Base-by-base conservation (phyloP, 1,140 invertebrate species). In the Helicorthomorpha holstii region DNA sequence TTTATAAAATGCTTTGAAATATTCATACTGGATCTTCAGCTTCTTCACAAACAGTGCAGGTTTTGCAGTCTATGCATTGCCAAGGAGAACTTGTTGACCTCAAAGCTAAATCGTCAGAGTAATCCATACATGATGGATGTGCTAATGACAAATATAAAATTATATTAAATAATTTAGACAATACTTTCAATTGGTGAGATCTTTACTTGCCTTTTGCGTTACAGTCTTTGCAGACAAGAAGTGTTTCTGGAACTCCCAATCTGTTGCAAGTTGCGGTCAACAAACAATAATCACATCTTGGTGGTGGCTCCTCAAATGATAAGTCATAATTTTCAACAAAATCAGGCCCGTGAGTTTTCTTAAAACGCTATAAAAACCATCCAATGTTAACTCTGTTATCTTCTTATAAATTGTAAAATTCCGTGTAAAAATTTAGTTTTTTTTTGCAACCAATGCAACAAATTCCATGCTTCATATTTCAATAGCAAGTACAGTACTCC, bases 141-240 rank as follows among this genome's bases (percentile, higher is more conserved):
- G 67, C 72, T 41, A 52, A 55, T 10, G 24, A 22, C 51, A 56
- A 27, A 51, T 34, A 19, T 47, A 42, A 47, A 48, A 27, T 26
- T 16, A 12, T 44, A 27, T 2, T 25, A n/a, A 52, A 41, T 12
- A 24, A 52, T 27, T 22, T 27, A n/a, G 27, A 14, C 14, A 44
- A 19, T 3, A 52, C 14, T 26, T 4, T 14, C 10, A 19, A 49
- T 49, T 10, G 21, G 21, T 38, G 29, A 27, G 27, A 23, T 19
- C 48, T 51, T 4, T 50, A 52, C 21, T 65, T 69, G 82, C 81
- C 80, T 77, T 82, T 81, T 52, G 81, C 80, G 50, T 78, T 81
- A 57, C 85, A 89, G 63, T 85, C 82, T 48, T 80, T 69, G 64
- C 85, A 89, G 53, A 78, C 73, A 1, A 87, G 73, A 38, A 87